Base-by-base conservation (phyloP, 2,888 invertebrate species). In the Corythucha ciliata region DNA sequence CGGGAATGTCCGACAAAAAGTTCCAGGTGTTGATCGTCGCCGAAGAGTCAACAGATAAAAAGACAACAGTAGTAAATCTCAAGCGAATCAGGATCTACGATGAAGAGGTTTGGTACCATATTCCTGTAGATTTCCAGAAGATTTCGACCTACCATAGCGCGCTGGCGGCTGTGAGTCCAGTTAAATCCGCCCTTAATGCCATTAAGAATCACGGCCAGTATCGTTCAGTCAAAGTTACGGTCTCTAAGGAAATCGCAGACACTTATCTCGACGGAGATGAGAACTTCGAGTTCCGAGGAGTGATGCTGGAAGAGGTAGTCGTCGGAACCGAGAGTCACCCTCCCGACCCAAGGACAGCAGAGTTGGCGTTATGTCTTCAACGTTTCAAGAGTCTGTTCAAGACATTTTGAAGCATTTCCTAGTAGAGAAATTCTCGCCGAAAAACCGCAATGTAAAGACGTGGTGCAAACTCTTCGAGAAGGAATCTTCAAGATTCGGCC, bases 381-480 rank as follows among this genome's bases (percentile, higher is more conserved):
- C 27, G 27, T 42, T 42, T 42, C 42, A 42, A 42, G 42, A 42
- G 27, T 26, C 42, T 16, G 42, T 42, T 16, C 26, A 42, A 42
- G 42, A 42, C 42, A 42, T 42, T 42, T 26, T 42, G 42, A 29
- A 42, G 26, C 42, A 42, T 26, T 42, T 42, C 42, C 42, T 42
- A 26, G 42, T 42, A 29, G 42, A 42, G 42, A 42, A 42, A 42
- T 42, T 42, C 42, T 42, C 42, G 42, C 42, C 42, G 42, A 42
- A 42, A 42, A 42, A 42, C 20, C 42, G 27, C 42, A 42, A 42
- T 42, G 42, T 42, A 29, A 42, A 42, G 42, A 29, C 42, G 42
- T 42, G 42, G 42, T 42, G 27, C 29, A 29, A 42, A 26, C 42
- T 42, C 42, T 42, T 42, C 42, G 42, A 40, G 40, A 40, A 26